phyloP scores from a whole-genome alignment of 2,113 vertebrate species.

The Lagopus leucura region DNA sequence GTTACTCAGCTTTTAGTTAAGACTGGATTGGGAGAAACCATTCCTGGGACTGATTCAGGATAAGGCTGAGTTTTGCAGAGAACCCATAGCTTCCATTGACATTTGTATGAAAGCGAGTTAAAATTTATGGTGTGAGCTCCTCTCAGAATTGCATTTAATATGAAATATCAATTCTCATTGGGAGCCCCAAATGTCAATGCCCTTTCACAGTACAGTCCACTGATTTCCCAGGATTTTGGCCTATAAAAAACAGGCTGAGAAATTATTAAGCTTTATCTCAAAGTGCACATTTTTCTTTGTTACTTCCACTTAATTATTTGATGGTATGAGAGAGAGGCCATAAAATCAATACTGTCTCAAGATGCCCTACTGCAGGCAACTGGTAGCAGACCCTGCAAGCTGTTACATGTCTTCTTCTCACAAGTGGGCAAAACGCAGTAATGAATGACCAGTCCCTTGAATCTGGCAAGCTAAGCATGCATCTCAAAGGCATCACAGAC shows the following conservation, averaged over 20 bases:
- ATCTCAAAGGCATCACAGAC: background rate
- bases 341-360: background rate
- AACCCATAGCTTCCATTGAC: background rate
- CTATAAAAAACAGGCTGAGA: background rate
- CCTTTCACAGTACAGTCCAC: background rate
- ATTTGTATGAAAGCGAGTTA: background rate
- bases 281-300: background rate
- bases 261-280: background rate
- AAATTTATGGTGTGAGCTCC: background rate
- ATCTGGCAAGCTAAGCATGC: background rate
- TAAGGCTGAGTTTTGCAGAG: background rate
- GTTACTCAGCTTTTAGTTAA: background rate
- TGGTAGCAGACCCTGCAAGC: rapidly evolving
- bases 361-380: background rate
- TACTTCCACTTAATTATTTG: background rate
- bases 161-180: background rate
- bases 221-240: background rate
- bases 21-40: background rate
- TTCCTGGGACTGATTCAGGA: background rate
- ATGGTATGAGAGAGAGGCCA: background rate
- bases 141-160: background rate
- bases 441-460: background rate
- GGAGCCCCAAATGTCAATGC: background rate
- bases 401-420: background rate
- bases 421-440: background rate